Conservation (phyloP, 1,140 invertebrate genomes). For the Latrodectus geometricus region DNA sequence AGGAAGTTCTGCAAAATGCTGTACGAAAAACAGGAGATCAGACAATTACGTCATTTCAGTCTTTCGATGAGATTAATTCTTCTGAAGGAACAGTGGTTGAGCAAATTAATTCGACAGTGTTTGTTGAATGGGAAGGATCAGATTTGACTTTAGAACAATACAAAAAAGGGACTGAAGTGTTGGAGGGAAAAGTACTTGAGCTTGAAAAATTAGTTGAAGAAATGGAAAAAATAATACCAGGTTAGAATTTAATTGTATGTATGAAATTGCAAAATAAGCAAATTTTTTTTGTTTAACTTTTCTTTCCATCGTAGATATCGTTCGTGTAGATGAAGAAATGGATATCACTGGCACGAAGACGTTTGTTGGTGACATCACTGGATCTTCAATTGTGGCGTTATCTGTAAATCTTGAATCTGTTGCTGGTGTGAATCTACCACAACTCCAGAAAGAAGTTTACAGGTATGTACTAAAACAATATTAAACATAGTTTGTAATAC, state of each 20-base stretch:
- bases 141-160: conserved; percentile 36
- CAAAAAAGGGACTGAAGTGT: background rate
- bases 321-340: conserved; percentile 21
- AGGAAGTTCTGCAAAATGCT: conserved; percentile 13
- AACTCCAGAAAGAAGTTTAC: conserved; percentile 42
- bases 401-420: conserved; percentile 15
- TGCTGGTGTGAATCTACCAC: conserved; percentile 13
- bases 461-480: conserved; percentile 14
- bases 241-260: background rate
- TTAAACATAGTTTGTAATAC: too few relatives aligned
- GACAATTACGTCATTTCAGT: conserved; percentile 23
- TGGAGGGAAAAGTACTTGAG: conserved; percentile 13
- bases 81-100: background rate
- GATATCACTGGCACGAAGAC: conserved; percentile 22
- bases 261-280: background rate
- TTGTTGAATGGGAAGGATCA: conserved; percentile 41
- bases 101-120: background rate
- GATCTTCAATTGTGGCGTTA: conserved; percentile 4
- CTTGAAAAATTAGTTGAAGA: conserved; percentile 31
- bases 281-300: background rate
- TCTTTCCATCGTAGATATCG: conserved; percentile 12
- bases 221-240: conserved; percentile 35
- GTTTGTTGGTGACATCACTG: conserved; percentile 34
- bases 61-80: conserved; percentile 1
- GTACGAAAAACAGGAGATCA: conserved; percentile 35